Evolutionary conservation across 2,797 vertebrate genomes (phyloP).

Genomic region (Eleutherodactylus coqui): DNA sequence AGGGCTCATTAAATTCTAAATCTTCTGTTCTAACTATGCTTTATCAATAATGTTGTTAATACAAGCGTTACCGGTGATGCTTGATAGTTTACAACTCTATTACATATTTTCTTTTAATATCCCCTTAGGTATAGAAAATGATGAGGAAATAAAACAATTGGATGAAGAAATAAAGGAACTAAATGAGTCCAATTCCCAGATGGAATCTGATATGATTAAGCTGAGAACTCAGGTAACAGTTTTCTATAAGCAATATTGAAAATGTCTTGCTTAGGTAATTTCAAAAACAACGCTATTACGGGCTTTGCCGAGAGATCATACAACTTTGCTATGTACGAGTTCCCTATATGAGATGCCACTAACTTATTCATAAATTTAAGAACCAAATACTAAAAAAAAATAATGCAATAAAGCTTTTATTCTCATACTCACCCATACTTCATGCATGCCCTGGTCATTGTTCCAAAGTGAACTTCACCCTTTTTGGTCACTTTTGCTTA

Average conservation of each 20-base stretch:
- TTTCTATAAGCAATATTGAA: slow-evolving; percentile 65
- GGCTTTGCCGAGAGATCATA: slow-evolving; percentile 6
- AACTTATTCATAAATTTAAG: slow-evolving; percentile 49
- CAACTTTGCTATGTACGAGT: slow-evolving; percentile 13
- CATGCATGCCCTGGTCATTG: slow-evolving; percentile 61
- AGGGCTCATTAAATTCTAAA: neutral
- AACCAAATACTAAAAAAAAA: slow-evolving; percentile 21
- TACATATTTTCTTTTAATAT: slow-evolving; percentile 40
- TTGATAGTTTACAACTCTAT: slow-evolving; percentile 27
- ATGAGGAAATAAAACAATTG: slow-evolving; percentile 97
- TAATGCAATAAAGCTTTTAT: slow-evolving; percentile 52
- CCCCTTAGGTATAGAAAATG: slow-evolving; percentile 90
- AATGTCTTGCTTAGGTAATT: slow-evolving; percentile 27
- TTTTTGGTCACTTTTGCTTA: slow-evolving; percentile 38
- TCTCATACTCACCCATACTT: slow-evolving; percentile 65
- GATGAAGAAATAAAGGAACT: slow-evolving; percentile 99
- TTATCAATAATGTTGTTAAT: slow-evolving; percentile 6
- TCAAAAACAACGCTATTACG: slow-evolving; percentile 6
- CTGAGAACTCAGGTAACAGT: slow-evolving; percentile 95
- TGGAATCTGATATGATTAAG: slow-evolving; percentile 99
- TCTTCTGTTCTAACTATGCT: slow-evolving; percentile 5
- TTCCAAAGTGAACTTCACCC: slow-evolving; percentile 38
- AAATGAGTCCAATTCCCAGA: slow-evolving; percentile 96
- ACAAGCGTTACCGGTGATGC: neutral
- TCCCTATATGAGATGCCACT: slow-evolving; percentile 52